Evolutionary conservation across 2,888 invertebrate species (phyloP).

Genomic region (Acleris laterana): DNA sequence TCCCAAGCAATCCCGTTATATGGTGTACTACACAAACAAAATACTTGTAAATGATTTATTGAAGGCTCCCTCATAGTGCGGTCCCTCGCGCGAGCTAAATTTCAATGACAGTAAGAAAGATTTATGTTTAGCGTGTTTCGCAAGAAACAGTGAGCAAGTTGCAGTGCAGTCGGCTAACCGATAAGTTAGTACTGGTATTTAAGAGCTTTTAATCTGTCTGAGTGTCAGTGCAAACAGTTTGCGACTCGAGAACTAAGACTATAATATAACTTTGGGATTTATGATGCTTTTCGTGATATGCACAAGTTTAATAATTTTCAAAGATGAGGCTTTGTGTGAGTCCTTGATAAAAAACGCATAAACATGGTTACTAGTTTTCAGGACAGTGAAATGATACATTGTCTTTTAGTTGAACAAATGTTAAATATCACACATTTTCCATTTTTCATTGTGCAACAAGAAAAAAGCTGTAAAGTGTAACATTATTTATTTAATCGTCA

Average conservation of each 20-base stretch:
- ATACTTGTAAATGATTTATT: slow-evolving; percentile 74
- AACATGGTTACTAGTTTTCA: too few relatives aligned
- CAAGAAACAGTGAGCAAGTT: slow-evolving; percentile 68
- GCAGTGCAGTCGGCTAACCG: slow-evolving; percentile 71
- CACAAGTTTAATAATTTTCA: slow-evolving; percentile 1
- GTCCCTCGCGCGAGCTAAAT: slow-evolving; percentile 73
- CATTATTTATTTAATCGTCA: too few relatives aligned
- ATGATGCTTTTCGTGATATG: not conserved
- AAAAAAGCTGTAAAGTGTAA: too few relatives aligned
- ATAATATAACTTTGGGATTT: slow-evolving; percentile 39
- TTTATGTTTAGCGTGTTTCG: slow-evolving; percentile 61
- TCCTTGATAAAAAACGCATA: not conserved
- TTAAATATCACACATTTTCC: too few relatives aligned
- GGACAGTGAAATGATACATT: too few relatives aligned
- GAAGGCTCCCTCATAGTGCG: slow-evolving; percentile 60
- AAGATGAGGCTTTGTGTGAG: not conserved
- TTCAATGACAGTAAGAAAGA: slow-evolving; percentile 80
- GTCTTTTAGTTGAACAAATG: too few relatives aligned
- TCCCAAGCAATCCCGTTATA: slow-evolving; percentile 11
- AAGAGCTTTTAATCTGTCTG: slow-evolving; percentile 67
- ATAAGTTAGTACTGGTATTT: slow-evolving; percentile 67
- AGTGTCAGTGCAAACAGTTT: slow-evolving; percentile 51
- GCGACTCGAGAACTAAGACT: slow-evolving; percentile 47
- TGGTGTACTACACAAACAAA: slow-evolving; percentile 54
- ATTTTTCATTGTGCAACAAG: too few relatives aligned